Evolutionary conservation across 2,113 vertebrate genomes (phyloP).

Genomic region (Vombatus ursinus): DNA sequence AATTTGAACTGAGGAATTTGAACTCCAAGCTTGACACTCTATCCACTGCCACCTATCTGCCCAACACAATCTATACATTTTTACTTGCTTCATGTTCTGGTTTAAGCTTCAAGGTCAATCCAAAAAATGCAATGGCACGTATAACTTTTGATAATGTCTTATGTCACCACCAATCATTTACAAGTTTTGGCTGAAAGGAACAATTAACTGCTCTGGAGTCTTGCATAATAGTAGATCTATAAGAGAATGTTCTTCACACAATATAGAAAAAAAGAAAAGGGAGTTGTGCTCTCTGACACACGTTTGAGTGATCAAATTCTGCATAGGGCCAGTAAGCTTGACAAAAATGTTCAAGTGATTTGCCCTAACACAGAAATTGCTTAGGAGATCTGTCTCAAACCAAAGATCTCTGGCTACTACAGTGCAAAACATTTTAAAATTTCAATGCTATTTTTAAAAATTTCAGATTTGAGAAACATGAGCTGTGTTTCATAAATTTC

Average conservation of each 20-base stretch:
- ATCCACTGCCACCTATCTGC: background rate
- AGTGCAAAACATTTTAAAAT: constrained; percentile 62
- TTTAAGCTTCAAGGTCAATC: background rate
- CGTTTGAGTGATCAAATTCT: constrained; percentile 64
- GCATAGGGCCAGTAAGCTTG: constrained; percentile 63
- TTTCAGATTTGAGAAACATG: constrained; percentile 61
- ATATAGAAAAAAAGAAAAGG: background rate
- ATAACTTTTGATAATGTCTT: background rate
- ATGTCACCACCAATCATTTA: background rate
- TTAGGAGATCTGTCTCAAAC: constrained; percentile 65
- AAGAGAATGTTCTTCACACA: background rate
- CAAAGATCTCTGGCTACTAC: constrained; percentile 65
- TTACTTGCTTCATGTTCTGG: background rate
- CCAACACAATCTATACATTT: background rate
- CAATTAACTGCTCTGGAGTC: background rate
- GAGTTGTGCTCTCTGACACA: constrained; percentile 11
- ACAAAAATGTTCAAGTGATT: constrained; percentile 66
- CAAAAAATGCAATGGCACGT: background rate
- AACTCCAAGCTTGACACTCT: background rate
- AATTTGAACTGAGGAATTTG: background rate
- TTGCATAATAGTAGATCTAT: background rate
- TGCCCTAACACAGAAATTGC: constrained; percentile 65
- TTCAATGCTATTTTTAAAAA: constrained; percentile 50
- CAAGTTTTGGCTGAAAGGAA: background rate
- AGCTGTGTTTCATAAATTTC: constrained; percentile 51